These are phyloP conservation scores for Brachionus rotundiformis DNA, from an alignment of 1,140 invertebrate species.

Conservation along the genomic window DNA sequence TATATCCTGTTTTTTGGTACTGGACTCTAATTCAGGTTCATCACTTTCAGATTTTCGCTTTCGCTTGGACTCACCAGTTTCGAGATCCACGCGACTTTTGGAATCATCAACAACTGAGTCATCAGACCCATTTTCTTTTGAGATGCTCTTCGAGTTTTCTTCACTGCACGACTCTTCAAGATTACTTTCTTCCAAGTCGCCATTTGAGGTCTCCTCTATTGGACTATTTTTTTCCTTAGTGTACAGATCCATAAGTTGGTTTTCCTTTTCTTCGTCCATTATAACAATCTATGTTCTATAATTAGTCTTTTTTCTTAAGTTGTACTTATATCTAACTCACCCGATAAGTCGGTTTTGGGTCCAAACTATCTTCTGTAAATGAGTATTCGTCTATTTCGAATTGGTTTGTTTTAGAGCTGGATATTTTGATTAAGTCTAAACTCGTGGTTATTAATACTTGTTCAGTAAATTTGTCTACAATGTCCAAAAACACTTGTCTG, in stretches of 20 bases:
- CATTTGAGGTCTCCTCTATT: conserved; percentile 3
- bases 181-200: background rate
- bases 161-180: background rate
- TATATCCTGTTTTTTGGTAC: background rate
- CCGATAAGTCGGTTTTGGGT: background rate
- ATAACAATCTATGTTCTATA: background rate
- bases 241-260: conserved; percentile 7
- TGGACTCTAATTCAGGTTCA: background rate
- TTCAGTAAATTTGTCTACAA: background rate
- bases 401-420: background rate
- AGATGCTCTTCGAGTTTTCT: background rate
- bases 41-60: conserved; percentile 15
- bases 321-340: background rate
- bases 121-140: background rate
- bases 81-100: background rate
- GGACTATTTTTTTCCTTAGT: background rate
- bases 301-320: background rate
- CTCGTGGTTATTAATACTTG: background rate
- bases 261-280: background rate
- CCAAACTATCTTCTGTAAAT: background rate
- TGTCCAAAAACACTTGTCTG: background rate
- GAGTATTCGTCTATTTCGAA: conserved; percentile 37
- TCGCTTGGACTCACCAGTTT: conserved; percentile 14
- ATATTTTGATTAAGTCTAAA: background rate
- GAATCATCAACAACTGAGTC: background rate